These are phyloP conservation scores for Thelaira solivaga DNA, from an alignment of 2,888 invertebrate species.

Conservation along the genomic window DNA sequence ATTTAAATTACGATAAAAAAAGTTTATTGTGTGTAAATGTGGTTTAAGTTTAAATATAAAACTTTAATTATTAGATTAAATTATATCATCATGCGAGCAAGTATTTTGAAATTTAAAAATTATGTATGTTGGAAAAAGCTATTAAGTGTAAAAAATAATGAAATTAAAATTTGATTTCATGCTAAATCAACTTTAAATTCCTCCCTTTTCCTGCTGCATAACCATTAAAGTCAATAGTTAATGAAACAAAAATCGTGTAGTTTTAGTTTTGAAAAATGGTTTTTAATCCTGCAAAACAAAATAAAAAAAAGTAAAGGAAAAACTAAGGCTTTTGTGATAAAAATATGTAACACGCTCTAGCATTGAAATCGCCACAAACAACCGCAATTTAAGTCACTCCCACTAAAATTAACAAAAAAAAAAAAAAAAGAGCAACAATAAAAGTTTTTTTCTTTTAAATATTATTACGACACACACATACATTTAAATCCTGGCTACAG, in stretches of 20 bases:
- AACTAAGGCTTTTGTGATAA: constrained; percentile 43
- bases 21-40: too few species aligned
- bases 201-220: constrained; percentile 13
- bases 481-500: neutral
- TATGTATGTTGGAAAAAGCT: neutral
- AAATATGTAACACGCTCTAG: constrained; percentile 49
- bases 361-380: constrained; percentile 12
- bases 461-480: constrained; percentile 27
- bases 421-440: constrained; percentile 14
- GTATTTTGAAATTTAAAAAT: too few species aligned
- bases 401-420: too few species aligned
- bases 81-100: too few species aligned
- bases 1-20: too few species aligned
- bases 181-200: neutral
- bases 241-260: constrained; percentile 1
- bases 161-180: constrained; percentile 13
- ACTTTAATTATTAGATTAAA: too few species aligned
- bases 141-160: neutral
- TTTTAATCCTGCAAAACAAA: constrained; percentile 10
- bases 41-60: too few species aligned
- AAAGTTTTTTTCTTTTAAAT: neutral
- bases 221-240: neutral
- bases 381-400: constrained; percentile 49
- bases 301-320: neutral
- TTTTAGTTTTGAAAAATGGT: constrained; percentile 27